phyloP scores from a whole-genome alignment of 2,888 invertebrate genomes.

The Idaea biselata region DNA sequence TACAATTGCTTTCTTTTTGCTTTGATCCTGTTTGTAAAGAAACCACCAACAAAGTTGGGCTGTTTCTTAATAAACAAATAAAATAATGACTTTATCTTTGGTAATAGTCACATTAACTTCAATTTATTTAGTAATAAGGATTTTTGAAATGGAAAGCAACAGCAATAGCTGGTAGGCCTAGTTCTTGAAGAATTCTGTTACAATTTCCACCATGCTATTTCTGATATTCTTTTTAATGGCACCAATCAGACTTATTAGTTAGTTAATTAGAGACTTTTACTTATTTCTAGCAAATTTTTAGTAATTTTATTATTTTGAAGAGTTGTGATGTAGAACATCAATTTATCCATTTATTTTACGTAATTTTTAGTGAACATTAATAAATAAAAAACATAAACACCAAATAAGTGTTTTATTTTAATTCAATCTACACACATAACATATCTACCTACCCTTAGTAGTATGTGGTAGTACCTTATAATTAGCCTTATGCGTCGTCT shows the following conservation, averaged over 20 bases:
- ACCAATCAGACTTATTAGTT: constrained; percentile 6
- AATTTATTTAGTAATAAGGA: constrained; percentile 23
- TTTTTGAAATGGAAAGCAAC: not conserved
- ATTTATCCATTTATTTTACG: constrained; percentile 49
- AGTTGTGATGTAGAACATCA: constrained; percentile 51
- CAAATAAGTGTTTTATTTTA: constrained; percentile 28
- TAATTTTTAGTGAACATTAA: constrained; percentile 53
- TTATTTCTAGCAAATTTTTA: constrained; percentile 46
- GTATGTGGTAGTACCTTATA: no score
- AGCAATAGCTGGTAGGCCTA: not conserved
- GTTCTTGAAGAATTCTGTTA: not conserved
- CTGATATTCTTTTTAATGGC: not conserved
- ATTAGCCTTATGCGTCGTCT: no score
- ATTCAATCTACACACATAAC: not conserved
- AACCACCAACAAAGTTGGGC: not conserved
- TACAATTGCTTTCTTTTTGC: not conserved
- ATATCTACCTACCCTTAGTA: no score
- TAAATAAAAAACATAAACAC: constrained; percentile 40
- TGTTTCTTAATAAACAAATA: not conserved
- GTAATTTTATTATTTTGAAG: constrained; percentile 42
- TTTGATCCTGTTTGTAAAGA: not conserved
- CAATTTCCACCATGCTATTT: not conserved
- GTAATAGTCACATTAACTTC: not conserved
- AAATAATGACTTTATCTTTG: not conserved
- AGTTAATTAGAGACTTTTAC: constrained; percentile 2